Evolutionary conservation across 2,113 vertebrate genomes (phyloP).

Genomic region (Sapayoa aenigma): DNA sequence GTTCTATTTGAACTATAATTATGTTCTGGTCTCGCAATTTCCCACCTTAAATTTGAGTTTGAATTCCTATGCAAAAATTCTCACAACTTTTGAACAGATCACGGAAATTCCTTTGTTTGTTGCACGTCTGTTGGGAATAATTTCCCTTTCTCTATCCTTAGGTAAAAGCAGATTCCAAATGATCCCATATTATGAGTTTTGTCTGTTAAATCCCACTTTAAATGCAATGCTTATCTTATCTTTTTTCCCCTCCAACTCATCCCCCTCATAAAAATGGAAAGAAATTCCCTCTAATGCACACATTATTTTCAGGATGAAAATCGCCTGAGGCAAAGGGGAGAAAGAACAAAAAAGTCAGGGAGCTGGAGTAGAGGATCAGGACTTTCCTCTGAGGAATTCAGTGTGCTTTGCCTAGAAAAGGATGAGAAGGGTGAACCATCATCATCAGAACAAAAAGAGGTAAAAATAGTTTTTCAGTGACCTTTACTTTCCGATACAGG

Average conservation of each 20-base stretch:
- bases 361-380: slow-evolving; percentile 29
- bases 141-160: neutral
- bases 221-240: neutral
- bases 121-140: neutral
- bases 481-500: neutral
- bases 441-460: slow-evolving; percentile 34
- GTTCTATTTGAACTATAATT: neutral
- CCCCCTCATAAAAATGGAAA: neutral
- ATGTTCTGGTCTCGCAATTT: neutral
- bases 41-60: neutral
- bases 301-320: slow-evolving; percentile 61
- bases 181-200: neutral
- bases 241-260: neutral
- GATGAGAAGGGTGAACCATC: neutral
- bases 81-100: neutral
- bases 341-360: slow-evolving; percentile 25
- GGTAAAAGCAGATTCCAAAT: neutral
- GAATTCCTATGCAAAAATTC: neutral
- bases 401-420: neutral
- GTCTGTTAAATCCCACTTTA: neutral
- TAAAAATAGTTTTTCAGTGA: neutral
- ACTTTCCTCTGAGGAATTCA: slow-evolving; percentile 64
- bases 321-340: slow-evolving; percentile 37
- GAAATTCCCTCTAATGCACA: neutral
- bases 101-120: neutral